Evolutionary conservation across 2,797 vertebrate genomes (phyloP), one percentile per base, ranked within the genome.

Genomic region (Premnoplex brunnescens): DNA sequence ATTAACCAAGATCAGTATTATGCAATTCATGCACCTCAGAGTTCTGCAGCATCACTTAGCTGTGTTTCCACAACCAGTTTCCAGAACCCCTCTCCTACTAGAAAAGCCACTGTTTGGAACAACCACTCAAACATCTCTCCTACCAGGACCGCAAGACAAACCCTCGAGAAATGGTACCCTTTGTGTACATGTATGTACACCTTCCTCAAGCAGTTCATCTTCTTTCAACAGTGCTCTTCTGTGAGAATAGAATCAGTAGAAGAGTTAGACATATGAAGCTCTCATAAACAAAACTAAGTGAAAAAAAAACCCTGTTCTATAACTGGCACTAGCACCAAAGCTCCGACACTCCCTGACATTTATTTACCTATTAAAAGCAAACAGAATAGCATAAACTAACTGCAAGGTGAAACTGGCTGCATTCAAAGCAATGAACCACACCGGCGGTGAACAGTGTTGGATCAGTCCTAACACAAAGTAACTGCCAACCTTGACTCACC

Each of bases 181-280:
- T 66, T 39, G 44, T 36, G 36, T 6, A 68, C 2, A 1, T 1
- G 9, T 14, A 16, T 2, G 4, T 13, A 12, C 26, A 32, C 62
- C 49, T 26, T 90, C 72, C 55, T 66, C 54, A 41, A 74, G 49
- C 20, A 54, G 17, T 10, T 20, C 12, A 66, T 58, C 66, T 39
- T 83, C 51, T n/a, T 86, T 68, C 48, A 77, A 43, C 22, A 81
- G 34, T 37, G 39, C 59, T 77, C 34, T 74, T 79, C 79, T 93
- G 24, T 12, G 32, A 82, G 68, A 81, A 91, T 27, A 79, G 26
- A 71, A 88, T 44, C 26, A 52, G 26, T 5, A 56, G 8, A 76
- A 26, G 12, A 26, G 36, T 83, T 59, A 94, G 32, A 67, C 26
- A 74, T 21, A 62, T 3, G 7, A 93, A 67, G 30, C 4, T 23